A percentile compares a stretch with the other conserved stretches of the same genome.
phyloP scores from a whole-genome alignment of 1,140 invertebrate species.

The Penaeus vannamei region DNA sequence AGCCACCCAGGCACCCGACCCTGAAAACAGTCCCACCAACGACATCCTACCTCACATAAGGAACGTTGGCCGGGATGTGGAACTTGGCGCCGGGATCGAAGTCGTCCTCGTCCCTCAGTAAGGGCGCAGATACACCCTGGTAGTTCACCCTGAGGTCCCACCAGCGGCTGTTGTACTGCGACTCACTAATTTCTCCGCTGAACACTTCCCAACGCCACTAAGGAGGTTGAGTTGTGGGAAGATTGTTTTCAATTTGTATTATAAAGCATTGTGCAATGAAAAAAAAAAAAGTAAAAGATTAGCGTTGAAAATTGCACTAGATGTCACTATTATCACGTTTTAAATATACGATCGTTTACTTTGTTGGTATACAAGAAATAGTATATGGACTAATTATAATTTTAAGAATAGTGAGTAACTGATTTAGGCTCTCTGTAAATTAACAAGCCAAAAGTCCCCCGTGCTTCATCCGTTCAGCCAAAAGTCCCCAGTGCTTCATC shows the following conservation, averaged over 20 bases:
- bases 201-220: constrained; percentile 90
- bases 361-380: too few species aligned
- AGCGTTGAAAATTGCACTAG: too few species aligned
- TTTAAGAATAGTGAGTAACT: background rate
- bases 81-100: constrained; percentile 91
- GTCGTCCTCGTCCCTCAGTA: constrained; percentile 82
- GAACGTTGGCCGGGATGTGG: constrained; percentile 85
- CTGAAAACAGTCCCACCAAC: background rate
- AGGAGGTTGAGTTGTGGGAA: background rate
- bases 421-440: background rate
- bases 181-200: constrained; percentile 79
- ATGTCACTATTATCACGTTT: too few species aligned
- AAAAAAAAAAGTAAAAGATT: too few species aligned
- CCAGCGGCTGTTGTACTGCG: constrained; percentile 86
- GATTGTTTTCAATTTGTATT: background rate
- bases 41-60: constrained; percentile 82
- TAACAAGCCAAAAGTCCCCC: background rate
- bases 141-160: constrained; percentile 79
- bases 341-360: too few species aligned
- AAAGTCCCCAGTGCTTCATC: background rate
- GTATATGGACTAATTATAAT: background rate
- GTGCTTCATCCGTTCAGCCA: background rate
- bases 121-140: constrained; percentile 86
- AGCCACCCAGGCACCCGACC: background rate
- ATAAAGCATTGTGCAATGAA: too few species aligned